Evolutionary conservation across 1,140 invertebrate species (phyloP).

Genomic region (Trichonephila clavipes): DNA sequence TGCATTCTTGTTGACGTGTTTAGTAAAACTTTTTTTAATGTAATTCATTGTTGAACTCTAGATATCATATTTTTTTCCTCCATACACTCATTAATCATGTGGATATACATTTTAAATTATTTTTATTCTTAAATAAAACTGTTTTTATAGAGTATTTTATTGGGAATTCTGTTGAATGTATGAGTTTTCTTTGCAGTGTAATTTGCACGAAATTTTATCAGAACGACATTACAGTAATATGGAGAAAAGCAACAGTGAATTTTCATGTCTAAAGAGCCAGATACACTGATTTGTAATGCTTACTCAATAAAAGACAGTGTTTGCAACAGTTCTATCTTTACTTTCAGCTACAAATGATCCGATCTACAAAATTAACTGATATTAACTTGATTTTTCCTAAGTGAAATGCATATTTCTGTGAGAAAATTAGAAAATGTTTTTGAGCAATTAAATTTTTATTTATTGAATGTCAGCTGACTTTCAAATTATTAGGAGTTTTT

Average conservation of each 20-base stretch:
- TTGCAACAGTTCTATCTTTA: slow-evolving; percentile 21
- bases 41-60: slow-evolving; percentile 43
- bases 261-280: slow-evolving; percentile 17
- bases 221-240: slow-evolving; percentile 23
- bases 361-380: too few relatives aligned
- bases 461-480: too few relatives aligned
- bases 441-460: too few relatives aligned
- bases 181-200: slow-evolving; percentile 54
- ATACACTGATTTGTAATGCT: slow-evolving; percentile 61
- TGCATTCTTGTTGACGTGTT: slow-evolving; percentile 37
- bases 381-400: too few relatives aligned
- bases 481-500: too few relatives aligned
- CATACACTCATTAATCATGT: slow-evolving; percentile 30
- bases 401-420: too few relatives aligned
- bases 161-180: slow-evolving; percentile 52
- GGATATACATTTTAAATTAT: slow-evolving; percentile 49
- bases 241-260: slow-evolving; percentile 7
- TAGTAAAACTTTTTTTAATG: slow-evolving; percentile 39
- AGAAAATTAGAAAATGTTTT: too few relatives aligned
- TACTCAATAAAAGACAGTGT: slow-evolving; percentile 63
- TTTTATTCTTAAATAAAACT: slow-evolving; percentile 71
- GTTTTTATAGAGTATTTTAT: slow-evolving; percentile 72
- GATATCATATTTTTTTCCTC: not conserved
- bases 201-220: slow-evolving; percentile 23
- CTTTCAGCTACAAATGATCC: not conserved